Evolutionary conservation across 2,797 vertebrate species (phyloP).

Genomic region (Acanthurus lineatus): DNA sequence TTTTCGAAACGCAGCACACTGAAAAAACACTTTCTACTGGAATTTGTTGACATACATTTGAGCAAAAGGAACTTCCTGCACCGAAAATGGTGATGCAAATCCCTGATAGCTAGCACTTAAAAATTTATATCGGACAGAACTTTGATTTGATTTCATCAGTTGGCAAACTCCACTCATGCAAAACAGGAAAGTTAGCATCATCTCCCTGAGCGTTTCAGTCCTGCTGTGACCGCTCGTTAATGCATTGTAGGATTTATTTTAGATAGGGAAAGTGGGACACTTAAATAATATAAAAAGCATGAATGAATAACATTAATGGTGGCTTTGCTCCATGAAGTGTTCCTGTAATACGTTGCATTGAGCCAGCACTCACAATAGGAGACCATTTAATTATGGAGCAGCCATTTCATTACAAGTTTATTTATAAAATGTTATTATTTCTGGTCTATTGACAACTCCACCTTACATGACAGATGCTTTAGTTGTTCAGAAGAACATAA

Average conservation of each 20-base stretch:
- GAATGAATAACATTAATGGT: too few species aligned
- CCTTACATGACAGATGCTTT: too few species aligned
- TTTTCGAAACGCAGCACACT: not conserved
- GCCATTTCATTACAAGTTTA: too few species aligned
- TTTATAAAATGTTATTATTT: too few species aligned
- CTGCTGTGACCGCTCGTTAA: conserved; percentile 24
- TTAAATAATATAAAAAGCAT: conserved; percentile 30
- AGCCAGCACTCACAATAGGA: too few species aligned
- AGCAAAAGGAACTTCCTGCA: conserved; percentile 3
- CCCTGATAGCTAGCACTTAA: conserved; percentile 44
- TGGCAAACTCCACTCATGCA: conserved; percentile 22
- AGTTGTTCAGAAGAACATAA: too few species aligned
- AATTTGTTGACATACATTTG: conserved; percentile 13
- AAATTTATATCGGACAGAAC: conserved; percentile 48
- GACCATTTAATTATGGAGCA: too few species aligned
- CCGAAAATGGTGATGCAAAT: conserved; percentile 45
- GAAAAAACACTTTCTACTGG: conserved; percentile 14
- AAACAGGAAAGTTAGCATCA: conserved; percentile 40
- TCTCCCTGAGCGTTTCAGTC: conserved; percentile 16
- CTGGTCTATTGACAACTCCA: too few species aligned
- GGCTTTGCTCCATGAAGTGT: not conserved
- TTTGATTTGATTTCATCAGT: conserved; percentile 65
- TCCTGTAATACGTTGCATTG: too few species aligned
- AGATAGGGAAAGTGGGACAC: conserved; percentile 29
- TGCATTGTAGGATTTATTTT: conserved; percentile 9